Percentiles rank a stretch among this genome's conserved stretches.
Conservation (phyloP, 2,113 vertebrate species). For the Puntigrus tetrazona region DNA sequence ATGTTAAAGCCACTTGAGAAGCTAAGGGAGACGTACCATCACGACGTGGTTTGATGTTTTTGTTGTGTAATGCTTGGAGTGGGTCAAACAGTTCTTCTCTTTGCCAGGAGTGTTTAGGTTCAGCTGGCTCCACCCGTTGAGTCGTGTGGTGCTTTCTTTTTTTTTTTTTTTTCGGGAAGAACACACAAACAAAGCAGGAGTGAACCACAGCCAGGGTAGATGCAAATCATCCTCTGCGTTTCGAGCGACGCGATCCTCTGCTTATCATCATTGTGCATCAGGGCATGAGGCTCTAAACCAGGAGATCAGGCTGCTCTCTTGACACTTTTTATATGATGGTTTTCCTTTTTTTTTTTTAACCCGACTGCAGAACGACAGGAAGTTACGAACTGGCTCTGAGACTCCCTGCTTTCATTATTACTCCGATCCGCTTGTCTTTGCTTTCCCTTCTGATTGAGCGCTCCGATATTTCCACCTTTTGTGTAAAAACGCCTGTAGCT, state of each 20-base stretch:
- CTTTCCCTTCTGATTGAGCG: neutral
- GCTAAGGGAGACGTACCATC: neutral
- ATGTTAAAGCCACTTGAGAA: neutral
- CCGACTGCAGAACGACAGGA: neutral
- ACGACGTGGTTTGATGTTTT: neutral
- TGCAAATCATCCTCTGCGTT: conserved; percentile 35
- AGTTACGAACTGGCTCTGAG: neutral
- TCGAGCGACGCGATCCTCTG: neutral
- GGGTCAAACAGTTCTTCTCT: neutral
- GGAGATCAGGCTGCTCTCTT: neutral
- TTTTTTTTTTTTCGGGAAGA: neutral
- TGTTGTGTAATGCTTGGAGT: neutral
- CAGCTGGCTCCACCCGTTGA: neutral
- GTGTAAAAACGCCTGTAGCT: neutral
- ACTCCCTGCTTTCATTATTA: neutral
- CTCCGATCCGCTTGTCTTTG: neutral
- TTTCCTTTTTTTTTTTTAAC: neutral
- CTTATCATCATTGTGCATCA: neutral
- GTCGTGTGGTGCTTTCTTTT: neutral
- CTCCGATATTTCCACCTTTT: neutral
- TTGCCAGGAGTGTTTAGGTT: neutral
- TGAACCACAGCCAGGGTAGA: conserved; percentile 13
- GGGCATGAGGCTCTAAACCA: neutral
- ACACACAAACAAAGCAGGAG: conserved; percentile 29
- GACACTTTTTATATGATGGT: neutral